Conservation (phyloP, 1,140 invertebrate genomes). For the Zophobas morio region DNA sequence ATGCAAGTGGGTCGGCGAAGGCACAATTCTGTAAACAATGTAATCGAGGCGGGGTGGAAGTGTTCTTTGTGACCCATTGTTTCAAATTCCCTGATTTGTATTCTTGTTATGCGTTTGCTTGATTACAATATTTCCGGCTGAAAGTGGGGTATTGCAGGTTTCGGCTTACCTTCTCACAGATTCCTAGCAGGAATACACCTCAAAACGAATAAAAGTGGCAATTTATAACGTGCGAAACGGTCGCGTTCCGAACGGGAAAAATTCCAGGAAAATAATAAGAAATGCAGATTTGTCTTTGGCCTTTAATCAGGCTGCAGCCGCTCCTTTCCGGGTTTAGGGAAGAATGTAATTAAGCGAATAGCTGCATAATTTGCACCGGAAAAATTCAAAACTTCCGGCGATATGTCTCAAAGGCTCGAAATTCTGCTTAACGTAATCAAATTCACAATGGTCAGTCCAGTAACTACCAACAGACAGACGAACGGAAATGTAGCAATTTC, state of each 20-base stretch:
- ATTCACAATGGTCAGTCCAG: no score
- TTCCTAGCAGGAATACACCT: no score
- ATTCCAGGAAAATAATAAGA: no score
- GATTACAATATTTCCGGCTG: constrained; percentile 37
- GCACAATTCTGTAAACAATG: constrained; percentile 25
- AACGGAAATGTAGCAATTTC: no score
- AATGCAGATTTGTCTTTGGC: no score
- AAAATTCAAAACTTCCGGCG: not conserved
- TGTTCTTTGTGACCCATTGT: constrained; percentile 22
- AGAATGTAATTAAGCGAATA: not conserved
- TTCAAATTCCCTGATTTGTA: constrained; percentile 23
- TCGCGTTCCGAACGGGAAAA: no score
- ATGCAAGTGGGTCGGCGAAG: constrained; percentile 4
- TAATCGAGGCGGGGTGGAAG: constrained; percentile 19
- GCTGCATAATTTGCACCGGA: constrained; percentile 10
- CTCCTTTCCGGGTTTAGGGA: not conserved
- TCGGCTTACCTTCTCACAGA: not conserved
- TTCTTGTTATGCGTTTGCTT: constrained; percentile 18
- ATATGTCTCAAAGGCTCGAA: no score
- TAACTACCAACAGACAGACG: no score
- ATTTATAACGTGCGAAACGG: no score
- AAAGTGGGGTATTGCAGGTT: not conserved
- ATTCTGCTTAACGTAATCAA: no score
- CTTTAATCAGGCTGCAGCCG: no score
- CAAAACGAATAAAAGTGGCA: no score